Evolutionary conservation across 2,888 invertebrate genomes (phyloP).

Genomic region (Ormyrus nitidulus): DNA sequence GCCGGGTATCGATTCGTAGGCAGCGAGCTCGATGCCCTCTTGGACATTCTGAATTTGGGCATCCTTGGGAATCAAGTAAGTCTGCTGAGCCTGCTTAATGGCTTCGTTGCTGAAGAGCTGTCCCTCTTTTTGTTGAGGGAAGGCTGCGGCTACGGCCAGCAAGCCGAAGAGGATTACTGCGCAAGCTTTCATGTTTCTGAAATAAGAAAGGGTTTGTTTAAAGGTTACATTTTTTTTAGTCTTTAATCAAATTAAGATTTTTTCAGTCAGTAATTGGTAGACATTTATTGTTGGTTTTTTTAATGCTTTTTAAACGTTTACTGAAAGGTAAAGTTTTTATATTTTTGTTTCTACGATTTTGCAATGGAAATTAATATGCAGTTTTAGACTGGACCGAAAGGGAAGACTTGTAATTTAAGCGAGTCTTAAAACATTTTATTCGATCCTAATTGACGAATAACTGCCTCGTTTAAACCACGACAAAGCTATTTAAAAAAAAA

Average conservation of each 20-base stretch:
- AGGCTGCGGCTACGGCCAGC: constrained; percentile 77
- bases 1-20: constrained; percentile 90
- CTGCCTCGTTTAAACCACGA: too few species aligned
- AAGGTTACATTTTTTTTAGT: too few species aligned
- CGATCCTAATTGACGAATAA: too few species aligned
- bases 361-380: too few species aligned
- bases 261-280: too few species aligned
- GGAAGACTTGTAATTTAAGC: too few species aligned
- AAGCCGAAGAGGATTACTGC: constrained; percentile 59
- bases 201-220: too few species aligned
- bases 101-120: constrained; percentile 90
- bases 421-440: too few species aligned
- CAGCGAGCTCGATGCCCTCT: constrained; percentile 90
- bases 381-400: too few species aligned
- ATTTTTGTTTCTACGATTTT: too few species aligned
- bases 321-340: not conserved
- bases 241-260: too few species aligned
- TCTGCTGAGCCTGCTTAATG: constrained; percentile 91
- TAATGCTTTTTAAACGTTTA: not conserved
- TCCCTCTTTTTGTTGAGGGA: constrained; percentile 85
- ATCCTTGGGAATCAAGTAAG: constrained; percentile 89
- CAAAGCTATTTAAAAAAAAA: too few species aligned
- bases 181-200: constrained; percentile 41
- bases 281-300: not conserved
- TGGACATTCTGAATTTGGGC: constrained; percentile 91